Evolutionary conservation across 35 echinoderm and acorn worm species (phyloP).

Genomic region (Holothuria glaberrima): DNA sequence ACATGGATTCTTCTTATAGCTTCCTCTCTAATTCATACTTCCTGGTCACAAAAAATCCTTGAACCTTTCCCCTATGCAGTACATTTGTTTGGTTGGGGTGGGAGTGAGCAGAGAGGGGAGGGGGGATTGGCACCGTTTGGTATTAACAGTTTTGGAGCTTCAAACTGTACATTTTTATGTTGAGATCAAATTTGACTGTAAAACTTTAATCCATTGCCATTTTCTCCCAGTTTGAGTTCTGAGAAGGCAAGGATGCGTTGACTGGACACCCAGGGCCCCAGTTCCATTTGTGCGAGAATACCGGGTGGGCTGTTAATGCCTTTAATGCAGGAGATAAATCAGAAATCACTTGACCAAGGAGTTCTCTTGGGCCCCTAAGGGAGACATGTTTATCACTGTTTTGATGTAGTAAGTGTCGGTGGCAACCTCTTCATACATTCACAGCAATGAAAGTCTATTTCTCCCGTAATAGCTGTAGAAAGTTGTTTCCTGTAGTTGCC

Average conservation of each 20-base stretch:
- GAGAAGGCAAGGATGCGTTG: not conserved
- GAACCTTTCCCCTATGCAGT: too few species aligned
- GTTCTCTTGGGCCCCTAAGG: not conserved
- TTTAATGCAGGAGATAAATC: constrained; percentile 37
- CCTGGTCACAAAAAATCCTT: too few species aligned
- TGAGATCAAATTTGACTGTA: not conserved
- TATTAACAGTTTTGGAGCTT: too few species aligned
- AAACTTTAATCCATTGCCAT: not conserved
- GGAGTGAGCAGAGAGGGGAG: too few species aligned
- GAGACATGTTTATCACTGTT: constrained; percentile 37
- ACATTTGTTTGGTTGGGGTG: too few species aligned
- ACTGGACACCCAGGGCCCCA: constrained; percentile 11
- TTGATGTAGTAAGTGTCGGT: constrained; percentile 11
- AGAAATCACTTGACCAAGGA: not conserved
- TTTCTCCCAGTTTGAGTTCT: not conserved
- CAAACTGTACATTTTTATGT: not conserved
- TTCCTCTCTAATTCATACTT: too few species aligned
- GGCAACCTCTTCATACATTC: not conserved
- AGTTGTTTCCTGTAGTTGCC: constrained; percentile 31
- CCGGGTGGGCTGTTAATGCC: constrained; percentile 34
- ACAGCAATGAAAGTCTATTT: constrained; percentile 34
- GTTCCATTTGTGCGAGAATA: not conserved
- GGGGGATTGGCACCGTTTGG: too few species aligned
- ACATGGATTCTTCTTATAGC: too few species aligned
- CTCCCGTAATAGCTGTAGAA: constrained; percentile 34